Conservation (phyloP, 35 echinoderm and acorn worm species). For the Hemicentrotus pulcherrimus region DNA sequence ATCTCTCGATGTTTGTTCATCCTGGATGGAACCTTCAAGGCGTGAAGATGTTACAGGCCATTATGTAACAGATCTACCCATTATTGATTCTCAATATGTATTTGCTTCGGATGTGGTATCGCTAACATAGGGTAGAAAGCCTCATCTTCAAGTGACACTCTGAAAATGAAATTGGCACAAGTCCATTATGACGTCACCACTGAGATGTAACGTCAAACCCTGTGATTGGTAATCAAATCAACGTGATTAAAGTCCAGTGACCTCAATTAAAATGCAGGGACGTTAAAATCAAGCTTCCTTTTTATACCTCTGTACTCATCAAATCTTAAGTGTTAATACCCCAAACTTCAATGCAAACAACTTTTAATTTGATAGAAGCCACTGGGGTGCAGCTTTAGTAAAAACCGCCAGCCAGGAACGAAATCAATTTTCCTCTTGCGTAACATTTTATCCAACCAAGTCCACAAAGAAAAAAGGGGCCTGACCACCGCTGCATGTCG, state of each 20-base stretch:
- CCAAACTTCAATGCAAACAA: background rate
- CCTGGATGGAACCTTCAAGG: too few species aligned
- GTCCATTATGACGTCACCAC: background rate
- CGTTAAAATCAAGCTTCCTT: background rate
- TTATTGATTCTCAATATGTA: too few species aligned
- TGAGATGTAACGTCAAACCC: background rate
- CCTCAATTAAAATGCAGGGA: background rate
- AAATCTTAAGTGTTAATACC: background rate
- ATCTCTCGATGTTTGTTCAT: too few species aligned
- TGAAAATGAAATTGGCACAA: background rate
- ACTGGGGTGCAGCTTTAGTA: background rate
- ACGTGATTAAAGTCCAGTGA: background rate
- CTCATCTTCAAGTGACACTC: background rate
- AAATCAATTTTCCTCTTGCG: slow-evolving; percentile 6
- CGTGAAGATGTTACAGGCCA: too few species aligned
- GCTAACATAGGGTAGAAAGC: background rate
- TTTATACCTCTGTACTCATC: background rate
- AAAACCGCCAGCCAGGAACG: background rate
- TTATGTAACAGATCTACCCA: too few species aligned
- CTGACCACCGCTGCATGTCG: background rate
- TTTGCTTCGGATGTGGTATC: too few species aligned
- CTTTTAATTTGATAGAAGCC: background rate
- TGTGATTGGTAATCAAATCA: background rate
- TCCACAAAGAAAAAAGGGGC: background rate
- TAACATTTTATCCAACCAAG: background rate